These are phyloP conservation scores for Gonocerus acuteangulatus DNA, from an alignment of 2,888 invertebrate genomes.

Conservation along the genomic window DNA sequence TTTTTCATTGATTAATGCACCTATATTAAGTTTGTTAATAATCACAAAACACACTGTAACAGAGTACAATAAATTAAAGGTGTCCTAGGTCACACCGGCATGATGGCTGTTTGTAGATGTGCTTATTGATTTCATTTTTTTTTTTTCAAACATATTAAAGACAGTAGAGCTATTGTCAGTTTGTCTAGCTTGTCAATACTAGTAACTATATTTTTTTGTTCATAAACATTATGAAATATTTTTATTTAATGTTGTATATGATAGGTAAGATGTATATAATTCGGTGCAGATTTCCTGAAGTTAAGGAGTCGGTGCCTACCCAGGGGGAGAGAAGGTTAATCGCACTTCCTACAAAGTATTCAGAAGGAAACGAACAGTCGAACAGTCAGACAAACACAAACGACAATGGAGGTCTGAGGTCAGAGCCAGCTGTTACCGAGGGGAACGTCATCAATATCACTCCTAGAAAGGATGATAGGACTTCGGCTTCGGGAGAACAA, in stretches of 20 bases:
- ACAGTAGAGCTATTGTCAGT: conserved; percentile 22
- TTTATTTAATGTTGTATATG: conserved; percentile 17
- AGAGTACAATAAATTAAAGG: conserved; percentile 18
- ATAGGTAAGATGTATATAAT: conserved; percentile 25
- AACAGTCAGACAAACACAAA: conserved; percentile 14
- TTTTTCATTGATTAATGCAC: conserved; percentile 5
- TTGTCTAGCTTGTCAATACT: conserved; percentile 12
- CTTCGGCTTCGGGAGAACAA: not conserved
- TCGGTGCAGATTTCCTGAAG: conserved; percentile 24
- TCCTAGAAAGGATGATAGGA: conserved; percentile 22
- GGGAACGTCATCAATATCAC: conserved; percentile 29
- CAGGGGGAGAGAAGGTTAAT: conserved; percentile 23
- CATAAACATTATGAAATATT: conserved; percentile 1
- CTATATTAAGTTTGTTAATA: conserved; percentile 6
- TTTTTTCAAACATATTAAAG: conserved; percentile 10
- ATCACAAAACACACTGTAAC: conserved; percentile 10
- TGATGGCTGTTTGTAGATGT: conserved; percentile 26
- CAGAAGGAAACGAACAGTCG: not conserved
- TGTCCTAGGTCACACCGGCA: conserved; percentile 24
- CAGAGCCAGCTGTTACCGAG: not conserved
- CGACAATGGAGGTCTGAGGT: conserved; percentile 2
- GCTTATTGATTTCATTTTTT: conserved; percentile 1
- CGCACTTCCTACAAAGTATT: conserved; percentile 20
- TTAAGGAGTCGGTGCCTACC: conserved; percentile 19
- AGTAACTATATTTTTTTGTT: not conserved